These are phyloP conservation scores for Spialia ferax DNA, from an alignment of 2,888 invertebrate species.

Conservation along the genomic window DNA sequence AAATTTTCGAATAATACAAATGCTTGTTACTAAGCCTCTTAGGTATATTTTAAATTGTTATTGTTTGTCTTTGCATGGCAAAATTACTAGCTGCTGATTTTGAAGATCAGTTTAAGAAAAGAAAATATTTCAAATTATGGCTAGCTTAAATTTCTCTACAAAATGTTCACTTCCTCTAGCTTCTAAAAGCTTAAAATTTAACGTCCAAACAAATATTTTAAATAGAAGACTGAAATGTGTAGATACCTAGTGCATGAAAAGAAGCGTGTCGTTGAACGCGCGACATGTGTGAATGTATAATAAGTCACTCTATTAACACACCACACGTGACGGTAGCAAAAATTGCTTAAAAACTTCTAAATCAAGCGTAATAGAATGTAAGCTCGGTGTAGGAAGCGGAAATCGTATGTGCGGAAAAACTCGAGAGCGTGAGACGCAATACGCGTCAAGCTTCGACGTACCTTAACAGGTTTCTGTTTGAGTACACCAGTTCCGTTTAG, in stretches of 20 bases:
- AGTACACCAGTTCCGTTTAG: conserved; percentile 79
- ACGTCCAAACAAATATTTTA: neutral
- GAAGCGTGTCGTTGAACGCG: conserved; percentile 56
- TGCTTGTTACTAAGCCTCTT: neutral
- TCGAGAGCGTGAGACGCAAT: conserved; percentile 67
- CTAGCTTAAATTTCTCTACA: neutral
- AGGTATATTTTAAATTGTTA: neutral
- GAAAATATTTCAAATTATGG: neutral
- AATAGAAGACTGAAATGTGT: conserved; percentile 27
- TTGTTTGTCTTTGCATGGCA: neutral
- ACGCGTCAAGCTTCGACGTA: conserved; percentile 79
- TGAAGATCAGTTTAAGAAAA: neutral
- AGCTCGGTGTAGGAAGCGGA: conserved; percentile 70
- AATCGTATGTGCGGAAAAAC: conserved; percentile 64
- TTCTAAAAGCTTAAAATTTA: neutral
- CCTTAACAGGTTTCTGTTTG: conserved; percentile 84
- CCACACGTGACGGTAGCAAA: conserved; percentile 49
- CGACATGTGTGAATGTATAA: conserved; percentile 56
- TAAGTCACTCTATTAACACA: conserved; percentile 57
- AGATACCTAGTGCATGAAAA: conserved; percentile 39
- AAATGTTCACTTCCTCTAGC: neutral
- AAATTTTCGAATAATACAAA: conserved; percentile 8
- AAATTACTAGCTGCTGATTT: neutral
- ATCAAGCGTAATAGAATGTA: conserved; percentile 63
- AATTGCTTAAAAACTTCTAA: conserved; percentile 44